Conservation (phyloP, 2,113 vertebrate species). For the Girardinichthys multiradiatus region DNA sequence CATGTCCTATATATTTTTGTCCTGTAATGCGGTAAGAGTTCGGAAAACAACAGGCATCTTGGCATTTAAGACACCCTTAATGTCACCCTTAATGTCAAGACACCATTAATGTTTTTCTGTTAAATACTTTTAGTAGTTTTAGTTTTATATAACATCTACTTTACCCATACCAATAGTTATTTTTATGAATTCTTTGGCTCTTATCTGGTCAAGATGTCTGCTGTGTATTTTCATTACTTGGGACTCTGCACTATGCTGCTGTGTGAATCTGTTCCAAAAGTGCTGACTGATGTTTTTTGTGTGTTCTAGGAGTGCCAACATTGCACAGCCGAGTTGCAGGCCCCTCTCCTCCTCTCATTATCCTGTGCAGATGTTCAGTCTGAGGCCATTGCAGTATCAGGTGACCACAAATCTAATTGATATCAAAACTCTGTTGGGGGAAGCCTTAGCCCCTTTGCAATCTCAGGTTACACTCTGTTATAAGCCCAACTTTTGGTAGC, state of each 20-base stretch:
- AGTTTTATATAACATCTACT: too few relatives aligned
- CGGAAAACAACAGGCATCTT: too few relatives aligned
- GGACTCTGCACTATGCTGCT: background rate
- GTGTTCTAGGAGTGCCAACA: slow-evolving; percentile 33
- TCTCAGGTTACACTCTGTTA: slow-evolving; percentile 70
- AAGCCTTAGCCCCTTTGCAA: slow-evolving; percentile 64
- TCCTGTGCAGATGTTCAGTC: slow-evolving; percentile 75
- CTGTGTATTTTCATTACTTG: background rate
- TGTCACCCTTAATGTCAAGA: too few relatives aligned
- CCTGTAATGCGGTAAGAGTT: too few relatives aligned
- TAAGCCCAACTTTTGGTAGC: slow-evolving; percentile 49
- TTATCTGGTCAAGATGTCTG: too few relatives aligned
- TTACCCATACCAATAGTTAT: too few relatives aligned
- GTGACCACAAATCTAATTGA: slow-evolving; percentile 78
- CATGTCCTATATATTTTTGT: too few relatives aligned
- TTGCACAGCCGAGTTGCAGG: slow-evolving; percentile 19
- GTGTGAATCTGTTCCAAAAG: slow-evolving; percentile 9
- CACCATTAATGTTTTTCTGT: too few relatives aligned
- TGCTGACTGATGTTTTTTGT: slow-evolving; percentile 19
- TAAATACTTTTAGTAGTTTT: too few relatives aligned
- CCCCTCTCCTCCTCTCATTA: slow-evolving; percentile 59
- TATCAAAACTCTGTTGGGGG: slow-evolving; percentile 74
- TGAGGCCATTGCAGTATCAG: slow-evolving; percentile 60
- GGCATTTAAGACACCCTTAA: too few relatives aligned
- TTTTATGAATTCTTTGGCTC: background rate